A percentile compares a stretch with the other conserved stretches of the same genome.
phyloP scores from a whole-genome alignment of 2,888 invertebrate species.

The Campoplex capitator region DNA sequence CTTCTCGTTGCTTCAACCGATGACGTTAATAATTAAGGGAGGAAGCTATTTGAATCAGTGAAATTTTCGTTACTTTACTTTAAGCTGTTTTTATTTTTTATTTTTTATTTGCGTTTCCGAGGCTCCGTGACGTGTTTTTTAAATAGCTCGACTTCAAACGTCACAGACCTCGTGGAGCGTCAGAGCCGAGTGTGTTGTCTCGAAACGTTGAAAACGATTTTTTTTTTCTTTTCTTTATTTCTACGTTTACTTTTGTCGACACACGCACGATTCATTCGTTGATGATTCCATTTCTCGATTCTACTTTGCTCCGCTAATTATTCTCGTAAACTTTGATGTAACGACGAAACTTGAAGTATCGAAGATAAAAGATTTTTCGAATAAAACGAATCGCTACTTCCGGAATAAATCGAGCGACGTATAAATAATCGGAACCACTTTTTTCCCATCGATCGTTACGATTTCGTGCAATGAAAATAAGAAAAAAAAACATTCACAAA shows the following conservation, averaged over 20 bases:
- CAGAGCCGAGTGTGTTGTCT: not conserved
- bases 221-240: not conserved
- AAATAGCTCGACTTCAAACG: not conserved
- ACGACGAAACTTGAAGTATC: not conserved
- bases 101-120: not conserved
- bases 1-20: not conserved
- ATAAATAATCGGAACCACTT: not conserved
- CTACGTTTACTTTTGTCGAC: not conserved
- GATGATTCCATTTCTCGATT: not conserved
- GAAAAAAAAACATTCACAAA: not conserved
- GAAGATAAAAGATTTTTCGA: not conserved
- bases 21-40: not conserved
- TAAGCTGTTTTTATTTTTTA: not conserved
- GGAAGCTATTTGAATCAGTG: not conserved
- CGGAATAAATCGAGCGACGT: not conserved
- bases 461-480: not conserved
- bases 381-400: not conserved
- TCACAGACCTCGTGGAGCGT: not conserved
- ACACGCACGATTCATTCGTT: not conserved
- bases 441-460: not conserved
- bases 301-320: not conserved
- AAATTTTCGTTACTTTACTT: not conserved
- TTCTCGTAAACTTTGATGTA: not conserved
- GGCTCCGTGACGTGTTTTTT: not conserved
- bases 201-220: not conserved